Conservation (phyloP, 1,140 invertebrate species). For the Nephila pilipes region DNA sequence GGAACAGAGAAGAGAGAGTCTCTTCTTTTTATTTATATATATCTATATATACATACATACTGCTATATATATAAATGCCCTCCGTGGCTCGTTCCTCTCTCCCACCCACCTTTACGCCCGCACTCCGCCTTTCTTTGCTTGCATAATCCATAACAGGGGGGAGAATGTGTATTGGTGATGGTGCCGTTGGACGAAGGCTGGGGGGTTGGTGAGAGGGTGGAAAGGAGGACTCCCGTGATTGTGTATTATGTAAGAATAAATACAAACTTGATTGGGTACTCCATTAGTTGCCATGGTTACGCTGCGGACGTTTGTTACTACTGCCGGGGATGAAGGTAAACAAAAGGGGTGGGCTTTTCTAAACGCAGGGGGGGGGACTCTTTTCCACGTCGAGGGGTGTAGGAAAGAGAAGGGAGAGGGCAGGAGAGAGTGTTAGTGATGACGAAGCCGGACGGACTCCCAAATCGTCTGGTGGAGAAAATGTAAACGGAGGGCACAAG, state of each 20-base stretch:
- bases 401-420: background rate
- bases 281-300: conserved; percentile 79
- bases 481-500: conserved; percentile 50
- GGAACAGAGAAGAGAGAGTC: conserved; percentile 65
- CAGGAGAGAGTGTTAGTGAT: conserved; percentile 54
- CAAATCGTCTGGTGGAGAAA: conserved; percentile 68
- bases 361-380: background rate
- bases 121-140: conserved; percentile 75
- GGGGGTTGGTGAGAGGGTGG: background rate
- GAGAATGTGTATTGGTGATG: conserved; percentile 10
- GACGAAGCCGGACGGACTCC: conserved; percentile 68
- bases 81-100: background rate
- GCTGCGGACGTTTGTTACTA: conserved; percentile 75
- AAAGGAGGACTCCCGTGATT: conserved; percentile 67
- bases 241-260: conserved; percentile 79
- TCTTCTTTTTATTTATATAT: conserved; percentile 72
- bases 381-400: conserved; percentile 3
- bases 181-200: background rate
- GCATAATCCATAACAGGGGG: conserved; percentile 77
- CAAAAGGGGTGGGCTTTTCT: conserved; percentile 71
- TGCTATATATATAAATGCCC: conserved; percentile 49
- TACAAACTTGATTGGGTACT: conserved; percentile 78
- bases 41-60: conserved; percentile 62
- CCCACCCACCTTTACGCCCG: conserved; percentile 17
- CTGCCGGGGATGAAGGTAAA: conserved; percentile 70